Base-by-base conservation (phyloP, 2,797 vertebrate species). In the Sebastes iracundus region DNA sequence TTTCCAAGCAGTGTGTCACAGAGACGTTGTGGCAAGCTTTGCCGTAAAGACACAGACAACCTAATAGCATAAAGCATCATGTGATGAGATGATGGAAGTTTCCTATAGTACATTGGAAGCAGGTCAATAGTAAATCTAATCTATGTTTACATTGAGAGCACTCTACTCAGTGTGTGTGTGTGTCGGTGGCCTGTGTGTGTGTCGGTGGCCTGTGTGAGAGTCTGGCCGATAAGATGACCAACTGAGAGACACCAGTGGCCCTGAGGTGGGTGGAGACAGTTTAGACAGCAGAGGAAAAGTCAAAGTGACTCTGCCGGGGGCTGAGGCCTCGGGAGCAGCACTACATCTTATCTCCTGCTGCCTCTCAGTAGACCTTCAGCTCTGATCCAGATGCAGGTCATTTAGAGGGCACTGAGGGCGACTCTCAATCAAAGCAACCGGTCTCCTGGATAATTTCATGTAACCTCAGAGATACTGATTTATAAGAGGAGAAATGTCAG, bases 331-430 rank as follows among this genome's bases (percentile, higher is more conserved):
- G 7, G 81, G 86, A 72, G 35, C 35, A 1, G 65, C 72, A 18
- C 66, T 33, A 20, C 74, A 80, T 90, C 84, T 91, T 88, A 90
- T 92, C 87, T 87, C 12, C 76, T 32, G 67, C 69, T 83, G 77
- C 86, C 83, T 83, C 72, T 81, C 72, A 69, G 78, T 32, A 28
- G 70, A 88, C 83, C 75, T 72, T 77, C 81, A 87, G 79, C 81
- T 75, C 76, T 56, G 72, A 86, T 86, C 80, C 71, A 64, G 75
- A 80, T 73, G 53, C 73, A 83, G 86, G 82, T 85, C 82, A 77
- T 74, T 79, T 59, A 76, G 67, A 79, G 46, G 46, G 75, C 53
- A 49, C 67, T 27, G 73, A 74, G 64, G 77, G 63, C n/a, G 71
- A 72, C 52, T 65, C 59, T 87, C 75, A 88, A 81, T 91, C 85